phyloP scores from a whole-genome alignment of 1,140 invertebrate species.

The Drosophila erecta region DNA sequence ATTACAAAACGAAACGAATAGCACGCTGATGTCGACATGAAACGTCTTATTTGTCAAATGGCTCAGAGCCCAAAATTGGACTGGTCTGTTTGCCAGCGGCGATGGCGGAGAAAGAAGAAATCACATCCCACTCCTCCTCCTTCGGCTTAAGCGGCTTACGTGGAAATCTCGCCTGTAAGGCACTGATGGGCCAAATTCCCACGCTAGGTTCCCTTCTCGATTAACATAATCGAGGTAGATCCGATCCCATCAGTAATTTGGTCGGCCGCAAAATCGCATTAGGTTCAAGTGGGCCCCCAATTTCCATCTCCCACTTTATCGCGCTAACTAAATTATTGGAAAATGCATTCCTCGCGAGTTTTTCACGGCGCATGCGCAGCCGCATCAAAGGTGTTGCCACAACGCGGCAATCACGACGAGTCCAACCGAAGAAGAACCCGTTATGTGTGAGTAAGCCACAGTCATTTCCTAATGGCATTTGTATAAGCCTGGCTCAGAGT shows the following conservation, averaged over 20 bases:
- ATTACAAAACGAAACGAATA: conserved; percentile 48
- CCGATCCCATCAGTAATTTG: conserved; percentile 47
- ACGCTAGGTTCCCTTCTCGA: conserved; percentile 41
- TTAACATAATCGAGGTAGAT: conserved; percentile 69
- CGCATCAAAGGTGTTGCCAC: conserved; percentile 52
- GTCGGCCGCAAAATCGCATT: conserved; percentile 55
- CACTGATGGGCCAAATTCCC: conserved; percentile 44
- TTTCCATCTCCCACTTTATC: conserved; percentile 11
- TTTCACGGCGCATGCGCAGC: conserved; percentile 41
- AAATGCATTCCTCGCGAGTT: conserved; percentile 43
- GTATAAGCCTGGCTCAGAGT: neutral
- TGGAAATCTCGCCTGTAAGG: conserved; percentile 25
- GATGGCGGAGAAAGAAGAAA: neutral
- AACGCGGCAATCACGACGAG: conserved; percentile 32
- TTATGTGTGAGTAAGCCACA: conserved; percentile 61
- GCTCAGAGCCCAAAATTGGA: conserved; percentile 43
- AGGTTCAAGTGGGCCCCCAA: conserved; percentile 7
- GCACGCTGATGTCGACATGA: conserved; percentile 37
- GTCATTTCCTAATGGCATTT: conserved; percentile 33
- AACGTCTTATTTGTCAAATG: conserved; percentile 58
- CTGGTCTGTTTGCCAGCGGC: conserved; percentile 18
- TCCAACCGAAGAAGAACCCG: conserved; percentile 22
- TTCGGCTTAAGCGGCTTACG: conserved; percentile 60
- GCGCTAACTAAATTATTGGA: conserved; percentile 65
- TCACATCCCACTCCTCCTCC: conserved; percentile 8